Conservation (phyloP, 2,113 vertebrate genomes). For the Tetrax tetrax region DNA sequence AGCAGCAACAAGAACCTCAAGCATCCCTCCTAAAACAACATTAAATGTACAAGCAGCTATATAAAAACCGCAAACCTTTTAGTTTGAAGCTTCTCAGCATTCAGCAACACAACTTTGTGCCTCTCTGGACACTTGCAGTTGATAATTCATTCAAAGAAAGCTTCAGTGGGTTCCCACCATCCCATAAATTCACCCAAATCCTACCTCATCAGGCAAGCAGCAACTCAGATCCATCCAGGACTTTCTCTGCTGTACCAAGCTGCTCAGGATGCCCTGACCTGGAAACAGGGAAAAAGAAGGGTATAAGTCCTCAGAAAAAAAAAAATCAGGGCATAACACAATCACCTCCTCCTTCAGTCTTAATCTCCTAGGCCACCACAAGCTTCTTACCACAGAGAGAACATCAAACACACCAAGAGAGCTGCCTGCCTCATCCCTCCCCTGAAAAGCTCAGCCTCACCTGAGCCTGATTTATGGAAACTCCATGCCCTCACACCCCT, state of each 20-base stretch:
- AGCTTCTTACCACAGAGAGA: neutral
- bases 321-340: accelerated
- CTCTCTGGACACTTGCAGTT: accelerated
- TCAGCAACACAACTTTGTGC: neutral
- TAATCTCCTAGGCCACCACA: neutral
- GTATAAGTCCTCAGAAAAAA: neutral
- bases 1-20: neutral
- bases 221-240: neutral
- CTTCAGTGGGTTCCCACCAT: accelerated
- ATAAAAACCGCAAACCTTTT: neutral
- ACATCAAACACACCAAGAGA: neutral
- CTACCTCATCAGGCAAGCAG: neutral
- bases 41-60: neutral
- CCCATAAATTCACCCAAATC: neutral
- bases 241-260: neutral
- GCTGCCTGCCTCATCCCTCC: neutral
- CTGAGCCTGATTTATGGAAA: neutral
- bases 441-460: accelerated
- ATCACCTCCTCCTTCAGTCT: neutral
- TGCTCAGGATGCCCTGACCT: neutral
- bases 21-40: neutral
- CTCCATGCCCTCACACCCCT: neutral
- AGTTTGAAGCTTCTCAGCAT: neutral
- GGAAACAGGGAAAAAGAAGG: neutral
- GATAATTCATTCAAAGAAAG: neutral